Base-by-base conservation (phyloP, 2,797 vertebrate species). In the Rhinella marina region DNA sequence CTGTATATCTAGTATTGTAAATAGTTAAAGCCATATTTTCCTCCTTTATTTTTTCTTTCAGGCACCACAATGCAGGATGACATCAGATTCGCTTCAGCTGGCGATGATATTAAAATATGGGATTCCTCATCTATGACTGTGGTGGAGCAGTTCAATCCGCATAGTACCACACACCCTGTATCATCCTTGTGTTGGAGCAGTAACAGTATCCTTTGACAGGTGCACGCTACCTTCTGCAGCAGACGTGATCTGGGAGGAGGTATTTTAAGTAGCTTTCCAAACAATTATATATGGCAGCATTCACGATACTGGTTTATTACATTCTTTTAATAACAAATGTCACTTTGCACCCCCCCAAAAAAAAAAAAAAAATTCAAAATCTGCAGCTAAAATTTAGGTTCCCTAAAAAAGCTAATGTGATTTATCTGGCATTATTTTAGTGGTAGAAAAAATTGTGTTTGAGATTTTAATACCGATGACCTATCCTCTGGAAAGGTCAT, bases 41-140 rank as follows among this genome's bases (percentile, higher is more conserved):
- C 29, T 59, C 1, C 13, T 7, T 41, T 68, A 6, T 68, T 68
- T 14, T 32, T 62, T 41, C 83, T 90, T 90, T 0, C 88, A 96
- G 95, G 93, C 88, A 88, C 91, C 94, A 83, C 92, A 93, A 99
- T 99, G 98, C 97, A 98, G 92, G 98, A 99, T 90, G 91, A 94
- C 86, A 92, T 93, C 73, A 96, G 96, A 85, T 94, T 99, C 93
- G 97, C 97, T 89, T 98, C 98, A 0, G 95, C 97, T 0, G 98
- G 98, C 87, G 98, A 99, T 94, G 97, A 97, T 14, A 90, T 99
- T 93, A 99, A 98, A 95, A 95, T 99, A 92, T 99, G 98, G 98
- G 97, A 99, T 91, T 95, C 94, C 0, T 94, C 93, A 50, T 96
- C 97, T 88, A 93, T 99, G 93, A 96, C 95, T 0, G 92, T 96